Conservation (phyloP, 2,797 vertebrate genomes). For the Coendou prehensilis region DNA sequence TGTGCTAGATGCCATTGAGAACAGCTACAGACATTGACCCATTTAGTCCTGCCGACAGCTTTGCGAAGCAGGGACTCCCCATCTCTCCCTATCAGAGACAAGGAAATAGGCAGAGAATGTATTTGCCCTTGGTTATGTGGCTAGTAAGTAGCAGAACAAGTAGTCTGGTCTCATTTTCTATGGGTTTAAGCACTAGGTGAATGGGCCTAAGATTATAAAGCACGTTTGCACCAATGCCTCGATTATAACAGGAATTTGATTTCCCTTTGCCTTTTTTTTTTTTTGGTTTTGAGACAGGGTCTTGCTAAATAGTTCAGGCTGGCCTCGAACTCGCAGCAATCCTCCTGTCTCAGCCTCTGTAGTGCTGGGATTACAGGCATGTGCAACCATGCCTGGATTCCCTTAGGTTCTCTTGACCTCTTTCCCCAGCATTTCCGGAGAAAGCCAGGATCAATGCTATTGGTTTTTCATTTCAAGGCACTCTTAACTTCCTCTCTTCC, state of each 20-base stretch:
- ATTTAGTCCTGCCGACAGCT: background rate
- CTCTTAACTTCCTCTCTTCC: background rate
- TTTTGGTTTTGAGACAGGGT: background rate
- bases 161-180: background rate
- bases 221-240: background rate
- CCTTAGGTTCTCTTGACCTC: background rate
- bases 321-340: background rate
- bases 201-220: background rate
- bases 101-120: slow-evolving; percentile 1
- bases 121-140: background rate
- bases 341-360: background rate
- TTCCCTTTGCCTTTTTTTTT: background rate
- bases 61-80: background rate
- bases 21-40: background rate
- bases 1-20: background rate
- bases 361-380: background rate
- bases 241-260: background rate
- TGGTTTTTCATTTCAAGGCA: slow-evolving; percentile 4
- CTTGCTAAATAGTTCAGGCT: background rate
- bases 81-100: background rate
- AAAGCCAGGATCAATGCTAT: background rate
- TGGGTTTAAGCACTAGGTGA: background rate
- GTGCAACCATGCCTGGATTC: background rate
- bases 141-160: background rate
- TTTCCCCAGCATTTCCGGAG: background rate